Conservation (phyloP, 2,113 vertebrate species). For the Poecilia latipinna region DNA sequence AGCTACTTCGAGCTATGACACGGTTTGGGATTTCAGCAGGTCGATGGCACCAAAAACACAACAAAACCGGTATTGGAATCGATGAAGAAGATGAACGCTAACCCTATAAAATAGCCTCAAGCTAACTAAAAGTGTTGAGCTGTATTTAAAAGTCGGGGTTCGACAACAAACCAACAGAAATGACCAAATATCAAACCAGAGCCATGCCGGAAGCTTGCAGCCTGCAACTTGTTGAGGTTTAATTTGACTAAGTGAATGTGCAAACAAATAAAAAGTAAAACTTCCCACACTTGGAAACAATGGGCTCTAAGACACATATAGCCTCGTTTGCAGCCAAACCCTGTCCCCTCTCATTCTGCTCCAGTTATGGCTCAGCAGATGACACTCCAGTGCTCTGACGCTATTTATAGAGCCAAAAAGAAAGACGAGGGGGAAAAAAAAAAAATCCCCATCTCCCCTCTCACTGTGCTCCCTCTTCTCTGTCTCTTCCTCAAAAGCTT, state of each 20-base stretch:
- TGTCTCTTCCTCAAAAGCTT: conserved; percentile 32
- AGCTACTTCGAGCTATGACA: neutral
- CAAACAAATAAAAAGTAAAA: neutral
- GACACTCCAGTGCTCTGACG: conserved; percentile 48
- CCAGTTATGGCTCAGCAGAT: conserved; percentile 69
- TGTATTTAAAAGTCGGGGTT: too few relatives aligned
- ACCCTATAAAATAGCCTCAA: neutral
- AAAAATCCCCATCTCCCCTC: conserved; percentile 57
- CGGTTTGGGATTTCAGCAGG: neutral
- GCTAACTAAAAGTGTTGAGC: neutral
- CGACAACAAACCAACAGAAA: too few relatives aligned
- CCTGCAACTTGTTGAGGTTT: neutral
- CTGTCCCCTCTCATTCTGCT: conserved; percentile 63
- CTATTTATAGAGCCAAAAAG: conserved; percentile 66
- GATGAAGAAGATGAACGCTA: neutral
- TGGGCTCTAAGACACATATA: conserved; percentile 21
- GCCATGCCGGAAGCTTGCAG: too few relatives aligned
- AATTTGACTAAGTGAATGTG: too few relatives aligned
- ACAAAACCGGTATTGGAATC: neutral
- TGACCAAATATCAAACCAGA: too few relatives aligned
- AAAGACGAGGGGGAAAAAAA: conserved; percentile 24
- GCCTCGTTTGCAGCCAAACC: conserved; percentile 32
- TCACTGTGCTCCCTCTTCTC: conserved; percentile 16
- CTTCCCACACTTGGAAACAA: conserved; percentile 1
- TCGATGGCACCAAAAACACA: neutral